Evolutionary conservation across 2,113 vertebrate genomes (phyloP).

Genomic region (Megaptera novaeangliae): DNA sequence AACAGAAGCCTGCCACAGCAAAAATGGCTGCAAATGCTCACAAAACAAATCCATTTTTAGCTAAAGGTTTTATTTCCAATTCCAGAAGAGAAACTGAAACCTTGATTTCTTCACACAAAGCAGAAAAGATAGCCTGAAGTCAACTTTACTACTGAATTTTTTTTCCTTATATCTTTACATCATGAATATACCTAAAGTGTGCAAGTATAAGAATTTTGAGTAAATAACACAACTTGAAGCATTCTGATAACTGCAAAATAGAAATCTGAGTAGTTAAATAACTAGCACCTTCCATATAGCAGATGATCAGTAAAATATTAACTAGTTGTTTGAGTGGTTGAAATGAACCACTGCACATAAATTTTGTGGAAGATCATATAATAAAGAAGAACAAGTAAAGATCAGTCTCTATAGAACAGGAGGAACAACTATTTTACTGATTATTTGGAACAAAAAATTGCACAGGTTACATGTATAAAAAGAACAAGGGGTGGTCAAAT

Average conservation of each 20-base stretch:
- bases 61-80: background rate
- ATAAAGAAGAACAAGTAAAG: background rate
- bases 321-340: background rate
- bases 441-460: background rate
- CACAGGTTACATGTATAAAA: background rate
- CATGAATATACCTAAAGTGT: background rate
- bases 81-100: background rate
- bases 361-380: background rate
- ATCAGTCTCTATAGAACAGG: background rate
- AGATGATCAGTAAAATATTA: background rate
- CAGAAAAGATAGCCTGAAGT: background rate
- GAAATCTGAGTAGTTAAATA: background rate
- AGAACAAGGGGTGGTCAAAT: background rate
- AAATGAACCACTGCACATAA: background rate
- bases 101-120: background rate
- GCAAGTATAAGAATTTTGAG: background rate
- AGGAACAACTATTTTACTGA: background rate
- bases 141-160: background rate
- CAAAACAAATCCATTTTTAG: background rate
- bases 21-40: background rate
- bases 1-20: background rate
- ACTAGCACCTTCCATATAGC: background rate
- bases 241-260: background rate
- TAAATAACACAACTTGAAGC: background rate
- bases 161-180: background rate